phyloP scores from a whole-genome alignment of 2,797 vertebrate species.

The Apodemus agrarius region DNA sequence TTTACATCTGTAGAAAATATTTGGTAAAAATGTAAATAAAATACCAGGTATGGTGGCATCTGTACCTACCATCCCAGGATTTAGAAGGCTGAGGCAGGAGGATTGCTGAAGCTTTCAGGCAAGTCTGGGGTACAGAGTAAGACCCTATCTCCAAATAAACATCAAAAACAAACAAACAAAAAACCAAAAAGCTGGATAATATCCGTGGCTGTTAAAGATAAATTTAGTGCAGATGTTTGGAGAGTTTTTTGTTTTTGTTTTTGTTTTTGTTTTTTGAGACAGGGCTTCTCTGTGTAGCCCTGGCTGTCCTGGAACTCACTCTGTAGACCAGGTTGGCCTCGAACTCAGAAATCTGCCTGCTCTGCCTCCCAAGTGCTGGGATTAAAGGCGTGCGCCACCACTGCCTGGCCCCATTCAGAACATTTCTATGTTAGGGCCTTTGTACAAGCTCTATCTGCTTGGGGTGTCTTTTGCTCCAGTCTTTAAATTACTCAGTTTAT shows the following conservation, averaged over 20 bases:
- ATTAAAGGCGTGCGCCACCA: too few relatives aligned
- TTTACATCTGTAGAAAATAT: conserved; percentile 26
- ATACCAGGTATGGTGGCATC: not conserved
- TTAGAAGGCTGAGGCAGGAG: not conserved
- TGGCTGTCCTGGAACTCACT: too few relatives aligned
- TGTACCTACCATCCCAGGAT: too few relatives aligned
- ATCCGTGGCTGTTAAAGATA: not conserved
- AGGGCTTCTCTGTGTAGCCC: too few relatives aligned
- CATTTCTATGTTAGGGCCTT: conserved; percentile 51
- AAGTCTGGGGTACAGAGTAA: not conserved
- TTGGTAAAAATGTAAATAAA: conserved; percentile 36
- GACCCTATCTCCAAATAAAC: not conserved
- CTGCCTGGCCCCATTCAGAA: not conserved
- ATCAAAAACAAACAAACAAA: not conserved
- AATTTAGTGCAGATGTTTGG: conserved; percentile 7
- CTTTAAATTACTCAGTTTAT: conserved; percentile 9
- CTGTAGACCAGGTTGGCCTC: too few relatives aligned
- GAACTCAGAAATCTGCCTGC: too few relatives aligned
- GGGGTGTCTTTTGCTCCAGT: not conserved
- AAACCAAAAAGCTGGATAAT: not conserved
- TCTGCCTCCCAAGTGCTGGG: too few relatives aligned
- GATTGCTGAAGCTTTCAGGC: not conserved
- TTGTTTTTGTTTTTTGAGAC: too few relatives aligned
- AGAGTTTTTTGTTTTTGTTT: not conserved
- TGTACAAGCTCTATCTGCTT: not conserved